Conservation (phyloP, 2,113 vertebrate genomes). For the Chelonoidis abingdonii region DNA sequence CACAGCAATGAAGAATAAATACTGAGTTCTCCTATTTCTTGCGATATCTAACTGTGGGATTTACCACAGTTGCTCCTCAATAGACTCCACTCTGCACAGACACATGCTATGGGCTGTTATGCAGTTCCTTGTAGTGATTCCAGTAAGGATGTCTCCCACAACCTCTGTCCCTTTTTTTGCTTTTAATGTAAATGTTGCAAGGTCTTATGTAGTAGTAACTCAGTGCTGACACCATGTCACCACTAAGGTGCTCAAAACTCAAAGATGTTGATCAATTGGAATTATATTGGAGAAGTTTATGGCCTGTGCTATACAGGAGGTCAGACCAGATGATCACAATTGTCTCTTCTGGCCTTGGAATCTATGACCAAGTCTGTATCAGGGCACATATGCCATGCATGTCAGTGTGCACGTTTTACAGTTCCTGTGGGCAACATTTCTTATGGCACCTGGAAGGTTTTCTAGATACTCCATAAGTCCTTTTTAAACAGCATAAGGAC, state of each 20-base stretch:
- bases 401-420: slow-evolving; percentile 33
- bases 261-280: neutral
- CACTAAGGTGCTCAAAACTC: neutral
- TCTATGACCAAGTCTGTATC: slow-evolving; percentile 24
- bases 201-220: neutral
- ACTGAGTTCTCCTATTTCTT: slow-evolving; percentile 35
- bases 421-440: slow-evolving; percentile 21
- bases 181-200: slow-evolving; percentile 40
- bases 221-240: neutral
- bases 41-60: slow-evolving; percentile 37
- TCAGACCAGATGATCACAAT: neutral
- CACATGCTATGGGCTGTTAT: neutral
- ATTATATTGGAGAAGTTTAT: neutral
- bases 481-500: neutral
- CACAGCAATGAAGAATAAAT: slow-evolving; percentile 45
- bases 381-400: slow-evolving; percentile 18
- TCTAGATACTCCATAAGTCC: neutral
- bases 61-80: slow-evolving; percentile 18
- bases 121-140: neutral
- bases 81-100: neutral
- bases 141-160: slow-evolving; percentile 26
- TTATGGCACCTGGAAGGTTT: slow-evolving; percentile 29
- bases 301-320: neutral
- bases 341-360: neutral
- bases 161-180: neutral